Base-by-base conservation (phyloP, 2,113 vertebrate species). In the Pseudolaguvia tuberculata region DNA sequence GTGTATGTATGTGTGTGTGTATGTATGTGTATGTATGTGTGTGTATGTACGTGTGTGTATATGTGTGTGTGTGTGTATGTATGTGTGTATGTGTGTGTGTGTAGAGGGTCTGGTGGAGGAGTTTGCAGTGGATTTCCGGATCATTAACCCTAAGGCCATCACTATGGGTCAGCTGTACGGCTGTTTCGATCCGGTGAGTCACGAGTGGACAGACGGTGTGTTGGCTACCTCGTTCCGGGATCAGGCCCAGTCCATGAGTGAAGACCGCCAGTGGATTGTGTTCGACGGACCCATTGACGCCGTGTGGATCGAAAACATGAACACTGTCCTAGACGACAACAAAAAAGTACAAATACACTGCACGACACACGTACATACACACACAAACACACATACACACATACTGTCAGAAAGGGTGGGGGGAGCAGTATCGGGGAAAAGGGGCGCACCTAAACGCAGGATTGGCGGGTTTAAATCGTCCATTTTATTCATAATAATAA, bases 221-320 rank as follows among this genome's bases (percentile, higher is more conserved):
- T 87, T 98, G 14, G 93, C 96, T 63, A 93, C 87, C 13, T 78
- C 91, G 55, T 98, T 94, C 84, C 90, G 95, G 57, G 85, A 93
- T 3, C 94, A 98, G 81, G 94, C 95, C 0, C 87, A 90, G 75
- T 93, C 91, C 18, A 76, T 81, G 0, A 89, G 91, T 12, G 91
- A 94, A 0, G 73, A 93, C 62, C 83, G 93, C 29, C 94, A 96
- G 81, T 98, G 95, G 95, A 96, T 98, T 79, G 78, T 98, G 81
- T 98, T 98, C 85, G 95, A 98, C 80, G 95, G 96, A 1, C 96
- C 95, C 0, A 92, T 98, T n/a, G 96, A 97, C 84, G 95, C 96
- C 27, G 93, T 98, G 76, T 97, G 96, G 96, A 97, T 98, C 78
- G 96, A 98, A 79, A 97, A 97, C 83, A 95, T 98, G 95, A 98